Evolutionary conservation across 2,113 vertebrate species (phyloP).

Genomic region (Microcebus griseorufus): DNA sequence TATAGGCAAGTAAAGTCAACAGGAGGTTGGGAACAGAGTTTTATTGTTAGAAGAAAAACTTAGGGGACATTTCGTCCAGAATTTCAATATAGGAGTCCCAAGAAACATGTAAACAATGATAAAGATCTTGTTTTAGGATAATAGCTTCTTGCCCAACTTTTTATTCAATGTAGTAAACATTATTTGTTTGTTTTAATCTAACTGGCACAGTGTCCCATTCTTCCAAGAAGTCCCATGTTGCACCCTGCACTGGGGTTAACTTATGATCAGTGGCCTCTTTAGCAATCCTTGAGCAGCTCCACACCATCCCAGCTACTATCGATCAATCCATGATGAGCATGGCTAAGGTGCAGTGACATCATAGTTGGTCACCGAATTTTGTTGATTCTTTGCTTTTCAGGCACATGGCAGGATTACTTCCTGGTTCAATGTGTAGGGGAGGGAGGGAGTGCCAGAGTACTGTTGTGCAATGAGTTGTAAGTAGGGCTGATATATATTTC

Average conservation of each 20-base stretch:
- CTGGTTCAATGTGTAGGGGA: neutral
- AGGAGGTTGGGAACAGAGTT: neutral
- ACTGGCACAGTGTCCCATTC: neutral
- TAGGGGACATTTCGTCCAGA: neutral
- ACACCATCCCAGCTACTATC: neutral
- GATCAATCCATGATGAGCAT: neutral
- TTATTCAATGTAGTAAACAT: neutral
- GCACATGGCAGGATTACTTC: neutral
- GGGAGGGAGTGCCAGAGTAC: neutral
- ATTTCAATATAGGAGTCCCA: neutral
- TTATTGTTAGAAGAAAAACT: neutral
- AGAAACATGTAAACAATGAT: neutral
- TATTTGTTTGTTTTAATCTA: neutral
- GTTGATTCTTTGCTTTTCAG: neutral
- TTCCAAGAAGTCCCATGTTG: neutral
- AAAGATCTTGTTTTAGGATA: neutral
- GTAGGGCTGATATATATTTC: neutral
- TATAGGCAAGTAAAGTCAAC: neutral
- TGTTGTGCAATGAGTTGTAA: neutral
- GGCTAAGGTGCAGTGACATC: neutral
- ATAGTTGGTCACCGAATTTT: neutral
- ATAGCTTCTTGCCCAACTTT: neutral
- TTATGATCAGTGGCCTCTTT: neutral
- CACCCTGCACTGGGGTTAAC: neutral
- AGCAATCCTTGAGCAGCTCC: neutral